phyloP scores from a whole-genome alignment of 2,113 vertebrate genomes.

The Xiphophorus couchianus region DNA sequence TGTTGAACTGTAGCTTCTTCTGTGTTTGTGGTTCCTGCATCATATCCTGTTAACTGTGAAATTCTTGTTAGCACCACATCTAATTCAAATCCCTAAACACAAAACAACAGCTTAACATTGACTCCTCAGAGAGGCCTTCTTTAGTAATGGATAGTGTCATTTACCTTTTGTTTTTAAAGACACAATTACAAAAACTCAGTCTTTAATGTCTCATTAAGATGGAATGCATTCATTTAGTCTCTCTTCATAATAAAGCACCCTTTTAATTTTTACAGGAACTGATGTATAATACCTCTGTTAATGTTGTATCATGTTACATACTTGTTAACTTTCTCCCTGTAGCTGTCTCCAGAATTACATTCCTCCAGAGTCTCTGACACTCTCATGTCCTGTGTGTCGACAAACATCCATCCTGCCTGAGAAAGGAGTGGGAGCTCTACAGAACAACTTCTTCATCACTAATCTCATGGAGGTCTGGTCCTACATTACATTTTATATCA shows the following conservation, averaged over 20 bases:
- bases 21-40: no score
- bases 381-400: slow-evolving; percentile 91
- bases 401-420: slow-evolving; percentile 95
- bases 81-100: no score
- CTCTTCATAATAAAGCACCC: not conserved
- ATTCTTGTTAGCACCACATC: no score
- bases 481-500: not conserved
- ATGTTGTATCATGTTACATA: not conserved
- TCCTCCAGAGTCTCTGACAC: slow-evolving; percentile 90
- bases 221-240: not conserved
- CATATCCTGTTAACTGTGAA: no score
- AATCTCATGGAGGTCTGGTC: slow-evolving; percentile 90
- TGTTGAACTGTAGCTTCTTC: no score
- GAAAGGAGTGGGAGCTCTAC: slow-evolving; percentile 90
- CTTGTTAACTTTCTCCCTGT: slow-evolving; percentile 23
- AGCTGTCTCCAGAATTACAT: slow-evolving; percentile 95
- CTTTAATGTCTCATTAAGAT: not conserved
- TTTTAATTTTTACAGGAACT: not conserved
- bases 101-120: no score
- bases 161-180: no score
- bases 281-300: not conserved
- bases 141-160: no score
- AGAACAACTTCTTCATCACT: slow-evolving; percentile 98
- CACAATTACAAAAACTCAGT: no score
- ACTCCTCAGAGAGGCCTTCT: no score